Conservation (phyloP, 2,113 vertebrate species). For the Cyanoderma ruficeps region DNA sequence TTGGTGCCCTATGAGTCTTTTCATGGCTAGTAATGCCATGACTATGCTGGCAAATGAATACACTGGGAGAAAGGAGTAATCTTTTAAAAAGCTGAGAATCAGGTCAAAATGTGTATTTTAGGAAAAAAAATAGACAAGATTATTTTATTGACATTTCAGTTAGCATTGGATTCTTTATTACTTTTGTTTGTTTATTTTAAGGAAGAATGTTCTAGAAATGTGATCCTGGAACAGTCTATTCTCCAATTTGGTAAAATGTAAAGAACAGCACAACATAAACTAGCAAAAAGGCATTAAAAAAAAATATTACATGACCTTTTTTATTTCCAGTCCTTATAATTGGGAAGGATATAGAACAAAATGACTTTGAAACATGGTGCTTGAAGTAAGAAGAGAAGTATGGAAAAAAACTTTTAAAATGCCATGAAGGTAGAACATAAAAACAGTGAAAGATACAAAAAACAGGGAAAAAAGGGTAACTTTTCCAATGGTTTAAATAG, state of each 20-base stretch:
- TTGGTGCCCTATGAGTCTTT: not conserved
- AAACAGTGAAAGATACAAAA: not conserved
- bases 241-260: not conserved
- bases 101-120: not conserved
- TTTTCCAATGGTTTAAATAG: not conserved
- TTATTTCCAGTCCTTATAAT: not conserved
- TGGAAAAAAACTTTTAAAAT: not conserved
- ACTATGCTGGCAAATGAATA: not conserved
- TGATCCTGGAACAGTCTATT: not conserved
- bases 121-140: not conserved
- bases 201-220: not conserved
- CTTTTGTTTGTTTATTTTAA: not conserved
- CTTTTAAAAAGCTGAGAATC: not conserved
- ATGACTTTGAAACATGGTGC: not conserved
- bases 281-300: not conserved
- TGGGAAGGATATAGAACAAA: not conserved
- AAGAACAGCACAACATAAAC: not conserved
- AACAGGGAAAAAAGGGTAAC: not conserved
- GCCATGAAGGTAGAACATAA: not conserved
- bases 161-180: not conserved
- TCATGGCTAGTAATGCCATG: not conserved
- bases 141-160: not conserved
- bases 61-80: not conserved
- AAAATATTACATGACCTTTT: not conserved
- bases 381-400: not conserved